These are phyloP conservation scores for Cyclophora punctaria DNA, from an alignment of 2,888 invertebrate species.

Conservation along the genomic window DNA sequence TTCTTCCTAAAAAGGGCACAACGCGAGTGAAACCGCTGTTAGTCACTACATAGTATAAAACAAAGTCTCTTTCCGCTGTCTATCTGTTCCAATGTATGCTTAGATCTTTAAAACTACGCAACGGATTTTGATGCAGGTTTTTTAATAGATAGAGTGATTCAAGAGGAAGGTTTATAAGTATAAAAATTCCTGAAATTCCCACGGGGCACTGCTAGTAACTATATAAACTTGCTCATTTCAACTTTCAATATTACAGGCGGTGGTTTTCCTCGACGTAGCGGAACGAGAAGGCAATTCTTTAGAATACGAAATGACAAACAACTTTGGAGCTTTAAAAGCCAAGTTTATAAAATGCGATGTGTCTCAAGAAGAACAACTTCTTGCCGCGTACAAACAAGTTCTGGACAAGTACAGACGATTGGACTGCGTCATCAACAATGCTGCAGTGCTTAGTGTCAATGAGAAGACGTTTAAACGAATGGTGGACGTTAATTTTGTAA, in stretches of 20 bases:
- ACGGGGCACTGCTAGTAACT: too few species aligned
- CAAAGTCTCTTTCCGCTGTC: too few species aligned
- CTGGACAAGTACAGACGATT: conserved; percentile 54
- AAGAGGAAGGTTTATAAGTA: too few species aligned
- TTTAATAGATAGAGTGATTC: too few species aligned
- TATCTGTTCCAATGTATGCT: too few species aligned
- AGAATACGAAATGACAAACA: conserved; percentile 45
- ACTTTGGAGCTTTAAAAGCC: conserved; percentile 56
- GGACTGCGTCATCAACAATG: conserved; percentile 57
- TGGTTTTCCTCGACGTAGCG: conserved; percentile 55
- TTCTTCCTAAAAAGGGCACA: too few species aligned
- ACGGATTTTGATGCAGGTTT: too few species aligned
- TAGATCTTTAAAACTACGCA: too few species aligned
- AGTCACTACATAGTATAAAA: too few species aligned
- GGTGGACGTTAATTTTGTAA: conserved; percentile 58
- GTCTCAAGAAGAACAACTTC: conserved; percentile 44
- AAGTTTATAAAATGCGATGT: conserved; percentile 67
- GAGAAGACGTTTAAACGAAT: conserved; percentile 38
- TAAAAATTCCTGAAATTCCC: too few species aligned
- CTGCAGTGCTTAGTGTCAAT: conserved; percentile 42
- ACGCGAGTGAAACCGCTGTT: too few species aligned
- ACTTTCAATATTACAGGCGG: conserved; percentile 42
- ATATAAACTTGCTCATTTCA: too few species aligned
- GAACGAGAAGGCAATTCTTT: conserved; percentile 47
- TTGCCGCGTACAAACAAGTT: conserved; percentile 47